Conservation (phyloP, 1,140 invertebrate species). For the Amyelois transitella region DNA sequence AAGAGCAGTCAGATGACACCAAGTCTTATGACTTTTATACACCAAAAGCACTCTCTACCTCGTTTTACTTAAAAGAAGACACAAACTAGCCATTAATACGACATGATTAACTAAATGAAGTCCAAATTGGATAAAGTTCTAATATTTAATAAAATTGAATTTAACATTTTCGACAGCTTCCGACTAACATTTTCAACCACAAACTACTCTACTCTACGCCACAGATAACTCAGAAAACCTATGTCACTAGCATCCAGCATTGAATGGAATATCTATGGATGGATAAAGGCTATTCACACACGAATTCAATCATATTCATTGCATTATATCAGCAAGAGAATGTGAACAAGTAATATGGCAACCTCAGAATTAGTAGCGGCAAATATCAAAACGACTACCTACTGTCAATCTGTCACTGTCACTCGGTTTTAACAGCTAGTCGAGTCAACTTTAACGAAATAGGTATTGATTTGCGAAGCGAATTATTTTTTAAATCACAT, state of each 20-base stretch:
- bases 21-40: conserved; percentile 72
- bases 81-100: conserved; percentile 50
- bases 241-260: neutral
- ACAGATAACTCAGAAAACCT: neutral
- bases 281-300: too few relatives aligned
- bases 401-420: too few relatives aligned
- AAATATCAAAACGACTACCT: too few relatives aligned
- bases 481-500: too few relatives aligned
- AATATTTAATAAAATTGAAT: conserved; percentile 51
- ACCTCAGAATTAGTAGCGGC: too few relatives aligned
- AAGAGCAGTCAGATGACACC: conserved; percentile 74
- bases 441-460: too few relatives aligned
- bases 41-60: conserved; percentile 55
- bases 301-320: too few relatives aligned
- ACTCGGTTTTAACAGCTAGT: too few relatives aligned
- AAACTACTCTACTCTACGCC: conserved; percentile 8
- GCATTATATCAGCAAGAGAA: too few relatives aligned
- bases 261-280: too few relatives aligned
- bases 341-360: too few relatives aligned
- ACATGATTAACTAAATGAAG: conserved; percentile 38
- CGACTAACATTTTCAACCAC: conserved; percentile 62
- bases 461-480: too few relatives aligned
- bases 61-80: conserved; percentile 25
- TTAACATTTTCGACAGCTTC: conserved; percentile 66
- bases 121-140: conserved; percentile 55